Percentiles rank a stretch among this genome's conserved stretches.
These are phyloP conservation scores for Anas capensis DNA, from an alignment of 2,797 vertebrate genomes.

Conservation along the genomic window DNA sequence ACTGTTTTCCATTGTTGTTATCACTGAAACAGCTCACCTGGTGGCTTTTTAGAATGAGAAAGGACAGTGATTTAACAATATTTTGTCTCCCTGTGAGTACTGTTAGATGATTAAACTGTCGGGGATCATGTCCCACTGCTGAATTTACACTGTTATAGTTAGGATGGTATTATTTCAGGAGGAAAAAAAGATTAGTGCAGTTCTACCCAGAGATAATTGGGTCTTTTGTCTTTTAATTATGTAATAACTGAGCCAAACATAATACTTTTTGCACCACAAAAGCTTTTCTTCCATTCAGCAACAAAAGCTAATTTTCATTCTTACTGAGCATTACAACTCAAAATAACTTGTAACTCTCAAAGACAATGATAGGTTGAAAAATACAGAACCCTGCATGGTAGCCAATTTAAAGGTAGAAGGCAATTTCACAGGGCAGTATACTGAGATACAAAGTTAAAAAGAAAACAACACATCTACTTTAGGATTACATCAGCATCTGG, in stretches of 20 bases:
- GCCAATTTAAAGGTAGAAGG: neutral
- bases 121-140: neutral
- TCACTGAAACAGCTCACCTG: constrained; percentile 22
- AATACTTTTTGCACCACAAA: neutral
- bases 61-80: neutral
- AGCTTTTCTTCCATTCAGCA: neutral
- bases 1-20: neutral
- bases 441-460: neutral
- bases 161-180: neutral
- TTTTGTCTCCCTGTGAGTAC: neutral
- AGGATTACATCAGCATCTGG: neutral
- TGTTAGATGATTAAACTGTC: neutral
- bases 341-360: neutral
- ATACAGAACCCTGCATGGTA: neutral
- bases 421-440: neutral
- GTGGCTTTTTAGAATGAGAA: neutral
- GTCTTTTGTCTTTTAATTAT: neutral
- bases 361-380: neutral
- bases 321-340: neutral
- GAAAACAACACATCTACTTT: neutral
- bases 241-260: neutral
- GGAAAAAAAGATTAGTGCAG: neutral
- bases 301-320: neutral
- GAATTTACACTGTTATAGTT: neutral
- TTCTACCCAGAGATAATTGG: neutral